Conservation (phyloP, 2,113 vertebrate species). For the Setophaga petechia region DNA sequence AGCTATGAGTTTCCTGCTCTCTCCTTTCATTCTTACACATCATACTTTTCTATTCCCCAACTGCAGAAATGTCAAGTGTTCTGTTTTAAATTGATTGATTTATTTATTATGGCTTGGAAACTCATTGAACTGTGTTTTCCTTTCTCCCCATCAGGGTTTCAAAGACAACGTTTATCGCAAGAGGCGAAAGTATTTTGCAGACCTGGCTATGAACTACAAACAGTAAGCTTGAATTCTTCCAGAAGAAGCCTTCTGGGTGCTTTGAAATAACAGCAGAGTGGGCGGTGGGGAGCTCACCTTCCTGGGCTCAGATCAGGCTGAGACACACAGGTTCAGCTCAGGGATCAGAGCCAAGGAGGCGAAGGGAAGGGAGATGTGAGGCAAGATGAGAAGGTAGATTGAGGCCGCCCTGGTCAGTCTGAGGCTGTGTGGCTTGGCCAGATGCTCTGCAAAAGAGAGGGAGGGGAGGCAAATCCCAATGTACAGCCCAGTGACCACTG, state of each 20-base stretch:
- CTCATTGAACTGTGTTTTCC: background rate
- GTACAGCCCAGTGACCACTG: background rate
- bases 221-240: conserved; percentile 80
- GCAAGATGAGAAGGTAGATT: background rate
- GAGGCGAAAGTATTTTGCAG: conserved; percentile 96
- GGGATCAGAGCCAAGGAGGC: background rate
- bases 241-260: background rate
- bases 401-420: background rate
- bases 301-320: background rate
- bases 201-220: conserved; percentile 92
- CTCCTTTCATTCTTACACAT: background rate
- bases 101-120: background rate
- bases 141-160: conserved; percentile 83
- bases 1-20: background rate
- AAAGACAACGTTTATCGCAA: conserved; percentile 97
- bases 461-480: background rate
- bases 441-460: background rate
- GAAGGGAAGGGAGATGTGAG: background rate
- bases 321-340: background rate
- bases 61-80: background rate
- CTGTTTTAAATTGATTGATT: background rate
- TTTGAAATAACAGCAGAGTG: background rate
- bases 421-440: fast-evolving
- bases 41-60: background rate
- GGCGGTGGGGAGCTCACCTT: background rate